These are phyloP conservation scores for Beroe forskalii DNA, from an alignment of 37 sponge, comb jelly and placozoan species.

Conservation along the genomic window DNA sequence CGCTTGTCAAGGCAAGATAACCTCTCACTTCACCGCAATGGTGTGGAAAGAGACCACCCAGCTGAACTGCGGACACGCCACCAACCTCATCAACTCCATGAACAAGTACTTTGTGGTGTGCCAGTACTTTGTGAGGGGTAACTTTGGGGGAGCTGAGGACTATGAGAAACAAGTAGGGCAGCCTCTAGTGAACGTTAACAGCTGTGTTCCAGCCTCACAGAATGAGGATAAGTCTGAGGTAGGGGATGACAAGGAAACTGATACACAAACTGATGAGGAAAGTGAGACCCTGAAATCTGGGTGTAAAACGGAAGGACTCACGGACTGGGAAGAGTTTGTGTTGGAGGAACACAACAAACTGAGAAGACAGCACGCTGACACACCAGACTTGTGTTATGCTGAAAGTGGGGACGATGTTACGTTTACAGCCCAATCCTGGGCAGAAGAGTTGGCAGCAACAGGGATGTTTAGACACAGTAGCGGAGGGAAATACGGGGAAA, in stretches of 20 bases:
- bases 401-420: slow-evolving; percentile 41
- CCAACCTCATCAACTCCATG: background rate
- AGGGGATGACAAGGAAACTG: background rate
- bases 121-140: background rate
- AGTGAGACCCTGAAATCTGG: background rate
- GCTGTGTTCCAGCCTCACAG: background rate
- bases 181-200: background rate
- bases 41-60: background rate
- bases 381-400: slow-evolving; percentile 15
- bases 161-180: background rate
- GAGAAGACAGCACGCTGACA: slow-evolving; percentile 4
- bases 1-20: background rate
- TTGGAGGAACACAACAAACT: slow-evolving; percentile 37
- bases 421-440: slow-evolving; percentile 23
- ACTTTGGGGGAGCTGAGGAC: background rate
- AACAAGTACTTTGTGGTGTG: background rate
- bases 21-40: background rate
- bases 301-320: background rate
- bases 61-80: background rate
- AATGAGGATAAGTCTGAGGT: background rate
- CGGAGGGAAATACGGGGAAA: slow-evolving; percentile 29
- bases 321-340: background rate
- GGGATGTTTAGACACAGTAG: background rate
- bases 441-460: background rate
- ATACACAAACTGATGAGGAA: background rate